Percentiles rank a stretch among this genome's conserved stretches.
These are phyloP conservation scores for Leptopilina drosophilae DNA, from an alignment of 2,888 invertebrate genomes.

Conservation along the genomic window DNA sequence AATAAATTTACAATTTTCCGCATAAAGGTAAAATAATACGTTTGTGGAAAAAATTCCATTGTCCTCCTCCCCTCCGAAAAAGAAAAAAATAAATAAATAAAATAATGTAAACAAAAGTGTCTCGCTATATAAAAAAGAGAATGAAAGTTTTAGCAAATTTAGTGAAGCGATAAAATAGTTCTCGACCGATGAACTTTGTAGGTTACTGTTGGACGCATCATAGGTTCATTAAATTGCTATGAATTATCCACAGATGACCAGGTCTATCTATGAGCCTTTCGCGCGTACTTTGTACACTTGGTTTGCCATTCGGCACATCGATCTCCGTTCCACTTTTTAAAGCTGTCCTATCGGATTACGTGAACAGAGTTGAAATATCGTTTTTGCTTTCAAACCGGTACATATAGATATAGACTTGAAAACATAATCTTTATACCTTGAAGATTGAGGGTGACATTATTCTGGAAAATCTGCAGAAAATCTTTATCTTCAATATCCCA, in stretches of 20 bases:
- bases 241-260: conserved; percentile 38
- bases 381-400: conserved; percentile 2
- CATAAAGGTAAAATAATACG: too few species aligned
- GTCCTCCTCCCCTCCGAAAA: rapidly evolving
- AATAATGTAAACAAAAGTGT: not conserved
- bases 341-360: conserved; percentile 31
- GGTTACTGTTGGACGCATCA: conserved; percentile 44
- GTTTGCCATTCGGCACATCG: conserved; percentile 62
- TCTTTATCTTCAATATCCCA: conserved; percentile 19
- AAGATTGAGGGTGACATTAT: conserved; percentile 6
- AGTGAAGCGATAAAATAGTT: conserved; percentile 23
- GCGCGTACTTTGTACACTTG: conserved; percentile 51
- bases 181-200: conserved; percentile 42
- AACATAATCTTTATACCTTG: conserved; percentile 4
- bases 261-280: conserved; percentile 39
- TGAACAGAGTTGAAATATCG: conserved; percentile 30
- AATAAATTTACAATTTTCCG: too few species aligned
- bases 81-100: not conserved
- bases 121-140: not conserved
- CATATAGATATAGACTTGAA: conserved; percentile 15
- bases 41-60: too few species aligned
- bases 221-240: conserved; percentile 36
- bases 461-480: not conserved
- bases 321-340: conserved; percentile 54
- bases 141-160: not conserved